These are phyloP conservation scores for Seriola rivoliana DNA, from an alignment of 2,113 vertebrate species.

Conservation along the genomic window DNA sequence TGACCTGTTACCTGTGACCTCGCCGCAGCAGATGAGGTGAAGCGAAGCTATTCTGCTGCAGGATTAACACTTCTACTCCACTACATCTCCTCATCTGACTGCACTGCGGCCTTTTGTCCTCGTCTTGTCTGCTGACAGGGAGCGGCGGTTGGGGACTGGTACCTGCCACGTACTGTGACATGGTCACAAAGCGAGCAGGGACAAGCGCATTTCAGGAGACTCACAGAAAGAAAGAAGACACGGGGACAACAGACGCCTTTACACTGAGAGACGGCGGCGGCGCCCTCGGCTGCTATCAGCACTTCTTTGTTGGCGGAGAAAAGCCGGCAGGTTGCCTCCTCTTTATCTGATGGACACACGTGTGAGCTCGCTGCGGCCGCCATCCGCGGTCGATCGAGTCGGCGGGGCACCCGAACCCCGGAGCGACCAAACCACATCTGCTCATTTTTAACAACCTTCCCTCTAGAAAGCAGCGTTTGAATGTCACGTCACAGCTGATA, in stretches of 20 bases:
- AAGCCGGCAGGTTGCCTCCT: conserved; percentile 31
- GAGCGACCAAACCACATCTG: no score
- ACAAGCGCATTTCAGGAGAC: conserved; percentile 52
- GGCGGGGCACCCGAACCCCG: no score
- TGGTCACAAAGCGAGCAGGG: conserved; percentile 64
- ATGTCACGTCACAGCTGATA: not conserved
- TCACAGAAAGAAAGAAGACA: conserved; percentile 34
- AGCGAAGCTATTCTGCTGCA: conserved; percentile 31
- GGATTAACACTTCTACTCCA: conserved; percentile 58
- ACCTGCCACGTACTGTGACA: conserved; percentile 72
- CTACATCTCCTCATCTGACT: conserved; percentile 58
- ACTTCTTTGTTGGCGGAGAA: conserved; percentile 64
- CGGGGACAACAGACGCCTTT: conserved; percentile 14
- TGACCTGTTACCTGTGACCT: conserved; percentile 31
- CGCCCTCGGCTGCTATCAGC: conserved; percentile 50
- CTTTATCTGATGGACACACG: conserved; percentile 65
- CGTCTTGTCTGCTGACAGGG: conserved; percentile 64
- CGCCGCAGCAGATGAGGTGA: conserved; percentile 29
- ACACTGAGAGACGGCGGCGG: conserved; percentile 10
- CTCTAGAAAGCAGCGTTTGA: not conserved
- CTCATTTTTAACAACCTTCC: not conserved
- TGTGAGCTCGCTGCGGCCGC: not conserved
- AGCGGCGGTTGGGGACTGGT: conserved; percentile 51
- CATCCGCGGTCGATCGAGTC: not conserved
- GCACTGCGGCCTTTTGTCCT: conserved; percentile 67